Percentiles rank a stretch among this genome's conserved stretches.
Conservation (phyloP, 23 tunicate species). For the Clavelina lepadiformis region DNA sequence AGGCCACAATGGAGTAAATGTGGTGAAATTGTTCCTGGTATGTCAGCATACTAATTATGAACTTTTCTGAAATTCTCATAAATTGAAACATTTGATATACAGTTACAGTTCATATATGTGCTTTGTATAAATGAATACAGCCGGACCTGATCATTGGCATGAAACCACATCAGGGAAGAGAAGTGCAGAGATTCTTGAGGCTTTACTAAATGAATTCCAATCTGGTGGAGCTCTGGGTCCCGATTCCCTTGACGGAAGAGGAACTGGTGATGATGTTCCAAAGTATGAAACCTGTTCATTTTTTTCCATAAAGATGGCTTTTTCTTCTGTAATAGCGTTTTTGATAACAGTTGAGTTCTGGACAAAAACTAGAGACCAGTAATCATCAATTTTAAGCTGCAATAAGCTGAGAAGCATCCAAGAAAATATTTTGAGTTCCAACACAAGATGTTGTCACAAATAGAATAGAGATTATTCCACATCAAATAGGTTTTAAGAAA, state of each 20-base stretch:
- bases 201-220: slow-evolving; percentile 57
- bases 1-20: slow-evolving; percentile 80
- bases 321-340: too few species aligned
- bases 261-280: slow-evolving; percentile 78
- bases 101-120: neutral
- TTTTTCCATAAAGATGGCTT: too few species aligned
- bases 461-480: too few species aligned
- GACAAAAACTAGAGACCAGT: too few species aligned
- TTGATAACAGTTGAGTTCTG: too few species aligned
- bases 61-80: too few species aligned
- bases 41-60: neutral
- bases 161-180: slow-evolving; percentile 53
- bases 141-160: slow-evolving; percentile 76
- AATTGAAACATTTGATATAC: neutral
- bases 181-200: slow-evolving; percentile 64
- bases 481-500: too few species aligned
- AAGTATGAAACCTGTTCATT: slow-evolving; percentile 50
- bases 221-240: slow-evolving; percentile 64
- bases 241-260: slow-evolving; percentile 65
- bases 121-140: slow-evolving; percentile 37
- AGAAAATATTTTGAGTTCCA: too few species aligned
- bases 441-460: too few species aligned
- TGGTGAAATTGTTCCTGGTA: slow-evolving; percentile 60
- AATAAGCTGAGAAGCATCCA: too few species aligned
- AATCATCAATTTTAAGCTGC: too few species aligned